Evolutionary conservation across 2,113 vertebrate genomes (phyloP).

Genomic region (Tupaia tana): DNA sequence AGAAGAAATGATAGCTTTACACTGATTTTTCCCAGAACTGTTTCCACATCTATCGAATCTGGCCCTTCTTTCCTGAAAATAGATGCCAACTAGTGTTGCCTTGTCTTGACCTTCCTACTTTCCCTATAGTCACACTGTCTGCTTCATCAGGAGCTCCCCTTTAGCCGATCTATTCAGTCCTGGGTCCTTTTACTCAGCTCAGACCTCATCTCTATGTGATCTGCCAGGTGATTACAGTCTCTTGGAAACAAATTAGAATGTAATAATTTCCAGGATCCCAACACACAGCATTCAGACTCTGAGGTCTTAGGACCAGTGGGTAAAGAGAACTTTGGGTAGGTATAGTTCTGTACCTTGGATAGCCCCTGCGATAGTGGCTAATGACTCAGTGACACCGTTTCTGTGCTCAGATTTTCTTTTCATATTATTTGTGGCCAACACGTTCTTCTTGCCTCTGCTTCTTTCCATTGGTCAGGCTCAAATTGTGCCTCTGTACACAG

Average conservation of each 20-base stretch:
- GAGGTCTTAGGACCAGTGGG: not conserved
- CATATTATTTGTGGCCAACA: not conserved
- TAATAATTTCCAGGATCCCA: not conserved
- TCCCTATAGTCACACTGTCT: not conserved
- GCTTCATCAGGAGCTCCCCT: not conserved
- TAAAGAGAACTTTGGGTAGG: not conserved
- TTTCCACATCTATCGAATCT: rapidly evolving
- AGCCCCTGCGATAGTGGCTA: not conserved
- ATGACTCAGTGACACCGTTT: not conserved
- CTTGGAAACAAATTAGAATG: not conserved
- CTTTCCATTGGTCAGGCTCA: not conserved
- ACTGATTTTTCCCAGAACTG: not conserved
- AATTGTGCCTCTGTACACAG: not conserved
- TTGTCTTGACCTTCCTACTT: not conserved
- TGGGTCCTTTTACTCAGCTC: not conserved
- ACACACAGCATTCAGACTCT: not conserved
- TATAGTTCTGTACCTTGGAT: not conserved
- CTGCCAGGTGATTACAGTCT: not conserved
- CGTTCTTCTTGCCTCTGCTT: not conserved
- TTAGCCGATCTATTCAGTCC: not conserved
- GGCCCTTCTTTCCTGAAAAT: not conserved
- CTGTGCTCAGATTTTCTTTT: not conserved
- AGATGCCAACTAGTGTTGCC: not conserved
- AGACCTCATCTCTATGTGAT: not conserved
- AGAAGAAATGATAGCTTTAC: not conserved